Evolutionary conservation across 2,888 invertebrate species (phyloP).

Genomic region (Xestia rhomboidea): DNA sequence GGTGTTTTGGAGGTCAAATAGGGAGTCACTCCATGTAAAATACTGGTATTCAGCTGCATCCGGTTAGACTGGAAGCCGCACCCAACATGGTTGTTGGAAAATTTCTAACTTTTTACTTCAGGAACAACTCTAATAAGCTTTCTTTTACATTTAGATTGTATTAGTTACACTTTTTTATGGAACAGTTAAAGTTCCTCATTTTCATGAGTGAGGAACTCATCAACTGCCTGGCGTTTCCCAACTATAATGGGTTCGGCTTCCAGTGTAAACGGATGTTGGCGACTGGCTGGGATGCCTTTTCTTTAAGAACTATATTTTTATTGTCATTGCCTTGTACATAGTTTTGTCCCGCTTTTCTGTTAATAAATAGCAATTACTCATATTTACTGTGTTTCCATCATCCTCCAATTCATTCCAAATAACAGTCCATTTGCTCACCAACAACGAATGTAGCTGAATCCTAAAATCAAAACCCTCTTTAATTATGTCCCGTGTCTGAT

Average conservation of each 20-base stretch:
- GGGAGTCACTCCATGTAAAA: neutral
- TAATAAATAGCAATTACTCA: too few relatives aligned
- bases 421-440: too few relatives aligned
- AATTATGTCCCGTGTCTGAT: too few relatives aligned
- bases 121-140: neutral
- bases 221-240: neutral
- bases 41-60: neutral
- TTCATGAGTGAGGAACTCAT: neutral
- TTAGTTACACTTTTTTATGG: neutral
- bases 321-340: too few relatives aligned
- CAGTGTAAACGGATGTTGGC: neutral
- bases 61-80: neutral
- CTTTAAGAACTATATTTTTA: too few relatives aligned
- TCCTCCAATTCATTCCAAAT: too few relatives aligned
- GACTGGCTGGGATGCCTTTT: too few relatives aligned
- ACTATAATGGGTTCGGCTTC: neutral
- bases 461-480: neutral
- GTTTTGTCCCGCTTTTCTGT: too few relatives aligned
- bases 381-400: too few relatives aligned
- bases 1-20: neutral
- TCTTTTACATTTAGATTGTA: neutral
- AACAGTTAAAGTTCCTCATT: neutral
- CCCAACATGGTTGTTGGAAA: neutral
- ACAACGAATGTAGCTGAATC: too few relatives aligned
- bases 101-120: neutral